phyloP scores from a whole-genome alignment of 2,888 invertebrate genomes.

The Drosophila greeni region DNA sequence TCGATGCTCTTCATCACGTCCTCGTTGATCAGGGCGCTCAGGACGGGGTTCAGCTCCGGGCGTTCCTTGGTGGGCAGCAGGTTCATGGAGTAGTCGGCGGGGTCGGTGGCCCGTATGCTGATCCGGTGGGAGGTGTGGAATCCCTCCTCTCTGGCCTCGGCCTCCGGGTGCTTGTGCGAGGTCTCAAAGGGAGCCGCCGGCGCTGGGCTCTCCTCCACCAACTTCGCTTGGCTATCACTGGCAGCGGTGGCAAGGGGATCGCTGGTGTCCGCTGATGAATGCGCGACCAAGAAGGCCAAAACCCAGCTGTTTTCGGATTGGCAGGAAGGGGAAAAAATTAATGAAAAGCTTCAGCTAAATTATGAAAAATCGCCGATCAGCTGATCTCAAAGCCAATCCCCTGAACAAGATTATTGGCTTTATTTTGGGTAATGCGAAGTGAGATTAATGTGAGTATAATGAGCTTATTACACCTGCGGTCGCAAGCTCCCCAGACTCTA shows the following conservation, averaged over 20 bases:
- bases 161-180: conserved; percentile 84
- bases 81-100: conserved; percentile 71
- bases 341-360: neutral
- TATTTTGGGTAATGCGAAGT: neutral
- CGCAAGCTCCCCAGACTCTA: conserved; percentile 1
- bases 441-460: conserved; percentile 8
- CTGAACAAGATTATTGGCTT: neutral
- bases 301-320: conserved; percentile 59
- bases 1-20: conserved; percentile 81
- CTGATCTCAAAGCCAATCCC: neutral
- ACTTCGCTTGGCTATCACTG: conserved; percentile 16
- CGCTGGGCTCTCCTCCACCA: conserved; percentile 30
- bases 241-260: conserved; percentile 49
- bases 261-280: conserved; percentile 36
- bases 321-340: neutral
- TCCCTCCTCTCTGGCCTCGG: conserved; percentile 74
- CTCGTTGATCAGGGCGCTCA: conserved; percentile 80
- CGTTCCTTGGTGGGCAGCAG: conserved; percentile 78
- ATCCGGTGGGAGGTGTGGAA: conserved; percentile 78
- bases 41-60: conserved; percentile 78
- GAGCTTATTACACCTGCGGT: neutral
- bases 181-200: conserved; percentile 81
- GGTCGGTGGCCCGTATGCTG: conserved; percentile 56
- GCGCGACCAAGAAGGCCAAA: conserved; percentile 57
- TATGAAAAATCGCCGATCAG: neutral